Base-by-base conservation (phyloP, 2,888 invertebrate species). In the Hirtodrosophila histrioides region DNA sequence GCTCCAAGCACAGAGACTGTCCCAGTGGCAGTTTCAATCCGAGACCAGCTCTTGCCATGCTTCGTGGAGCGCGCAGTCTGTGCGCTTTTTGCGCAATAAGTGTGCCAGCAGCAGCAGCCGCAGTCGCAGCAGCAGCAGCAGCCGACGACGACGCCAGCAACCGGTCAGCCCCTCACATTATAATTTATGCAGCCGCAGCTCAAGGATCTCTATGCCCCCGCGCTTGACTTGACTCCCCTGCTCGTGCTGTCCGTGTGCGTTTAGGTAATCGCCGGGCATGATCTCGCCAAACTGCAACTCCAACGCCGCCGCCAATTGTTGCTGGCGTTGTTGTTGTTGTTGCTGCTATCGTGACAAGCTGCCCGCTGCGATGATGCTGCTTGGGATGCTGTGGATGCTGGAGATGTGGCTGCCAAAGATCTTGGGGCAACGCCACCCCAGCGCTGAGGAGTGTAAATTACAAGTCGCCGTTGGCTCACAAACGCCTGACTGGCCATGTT, bases 191-290 rank as follows among this genome's bases (percentile, higher is more conserved):
- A 75, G 85, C 69, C 73, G 75, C 74, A 65, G 78, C 84, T 85
- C 85, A 88, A 85, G 85, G 85, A 88, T 85, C 84, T 85, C 49
- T 41, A 48, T 43, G 45, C 3, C 35, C 12, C n/a, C 53, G 29
- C 17, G 17, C 17, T 17, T 17, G 17, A 17, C 31, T 24, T 12
- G 41, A 36, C 43, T 39, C 8, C 12, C 7, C 31, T 40, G 37
- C 33, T 43, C 50, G 24, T 39, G 54, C 5, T 36, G 48, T 35
- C 43, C 64, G 66, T 71, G 82, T 86, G 84, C 88, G 86, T 88
- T 84, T 84, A 84, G 88, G 86, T 84, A 84, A 84, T 84, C 84
- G 81, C 71, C 75, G 72, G 78, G 78, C 88, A 86, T 86, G 86
- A 84, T 84, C 82, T 78, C 33, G 65, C 64, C 70, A 65, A 75